Evolutionary conservation across 2,888 invertebrate species (phyloP).

Genomic region (Leptura quadrifasciata): DNA sequence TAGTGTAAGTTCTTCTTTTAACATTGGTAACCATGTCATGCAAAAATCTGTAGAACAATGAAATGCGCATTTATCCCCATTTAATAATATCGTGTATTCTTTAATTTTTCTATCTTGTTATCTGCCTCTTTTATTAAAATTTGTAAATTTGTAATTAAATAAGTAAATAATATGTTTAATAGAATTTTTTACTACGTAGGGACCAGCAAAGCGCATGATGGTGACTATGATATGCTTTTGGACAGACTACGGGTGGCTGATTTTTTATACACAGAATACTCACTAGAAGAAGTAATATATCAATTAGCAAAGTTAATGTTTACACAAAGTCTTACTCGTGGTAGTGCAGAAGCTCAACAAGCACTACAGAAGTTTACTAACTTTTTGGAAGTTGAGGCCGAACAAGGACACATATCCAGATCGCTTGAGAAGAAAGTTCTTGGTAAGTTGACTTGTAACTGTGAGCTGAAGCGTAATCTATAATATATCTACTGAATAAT

Average conservation of each 20-base stretch:
- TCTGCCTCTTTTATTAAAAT: too few relatives aligned
- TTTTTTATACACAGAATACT: constrained; percentile 84
- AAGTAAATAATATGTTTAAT: too few relatives aligned
- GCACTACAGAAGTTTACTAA: constrained; percentile 85
- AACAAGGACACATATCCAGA: constrained; percentile 83
- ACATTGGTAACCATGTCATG: too few relatives aligned
- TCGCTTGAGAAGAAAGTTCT: constrained; percentile 86
- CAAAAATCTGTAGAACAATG: too few relatives aligned
- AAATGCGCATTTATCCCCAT: too few relatives aligned
- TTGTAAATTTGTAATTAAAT: too few relatives aligned
- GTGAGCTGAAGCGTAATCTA: too few relatives aligned
- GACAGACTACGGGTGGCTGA: constrained; percentile 83
- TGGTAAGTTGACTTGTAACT: constrained; percentile 74
- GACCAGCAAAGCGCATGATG: constrained; percentile 29
- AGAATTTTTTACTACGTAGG: background rate
- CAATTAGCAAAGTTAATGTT: constrained; percentile 90
- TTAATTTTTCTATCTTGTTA: too few relatives aligned
- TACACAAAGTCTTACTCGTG: constrained; percentile 82
- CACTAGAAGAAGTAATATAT: constrained; percentile 87
- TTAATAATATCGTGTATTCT: too few relatives aligned
- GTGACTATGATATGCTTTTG: constrained; percentile 82
- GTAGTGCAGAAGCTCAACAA: constrained; percentile 82
- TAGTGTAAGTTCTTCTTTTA: too few relatives aligned
- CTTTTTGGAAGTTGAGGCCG: constrained; percentile 84
- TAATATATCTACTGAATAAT: too few relatives aligned